Conservation (phyloP, 2,797 vertebrate genomes). For the Babyrousa celebensis region DNA sequence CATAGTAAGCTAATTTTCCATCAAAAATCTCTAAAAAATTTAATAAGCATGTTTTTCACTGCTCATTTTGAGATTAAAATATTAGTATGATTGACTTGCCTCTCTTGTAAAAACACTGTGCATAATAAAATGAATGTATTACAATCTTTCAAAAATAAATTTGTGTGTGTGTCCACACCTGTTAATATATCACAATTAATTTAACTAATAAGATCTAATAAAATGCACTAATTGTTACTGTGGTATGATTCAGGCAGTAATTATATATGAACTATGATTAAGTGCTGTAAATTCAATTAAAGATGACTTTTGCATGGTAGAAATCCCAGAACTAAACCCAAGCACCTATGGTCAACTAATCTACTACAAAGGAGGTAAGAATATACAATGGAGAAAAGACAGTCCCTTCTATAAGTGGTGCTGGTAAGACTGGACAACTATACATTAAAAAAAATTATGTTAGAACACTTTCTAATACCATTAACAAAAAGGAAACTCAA, state of each 20-base stretch:
- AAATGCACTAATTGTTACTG: background rate
- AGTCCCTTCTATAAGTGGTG: too few relatives aligned
- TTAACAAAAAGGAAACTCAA: too few relatives aligned
- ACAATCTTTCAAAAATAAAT: background rate
- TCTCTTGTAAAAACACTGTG: background rate
- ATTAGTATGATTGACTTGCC: background rate
- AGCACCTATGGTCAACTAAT: too few relatives aligned
- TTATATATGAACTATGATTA: background rate
- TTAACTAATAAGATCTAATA: background rate
- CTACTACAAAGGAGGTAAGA: too few relatives aligned
- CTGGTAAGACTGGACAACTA: too few relatives aligned
- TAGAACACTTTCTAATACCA: too few relatives aligned
- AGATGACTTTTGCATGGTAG: background rate
- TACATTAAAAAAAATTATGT: too few relatives aligned
- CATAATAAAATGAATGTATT: background rate
- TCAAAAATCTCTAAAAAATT: background rate
- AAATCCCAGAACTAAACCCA: too few relatives aligned
- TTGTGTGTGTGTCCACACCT: background rate
- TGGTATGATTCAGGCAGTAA: background rate
- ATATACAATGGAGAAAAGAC: too few relatives aligned
- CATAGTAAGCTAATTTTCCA: background rate
- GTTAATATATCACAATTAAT: background rate
- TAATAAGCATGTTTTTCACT: background rate
- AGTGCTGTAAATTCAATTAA: background rate
- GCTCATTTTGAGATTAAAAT: background rate